Base-by-base conservation (phyloP, 2,113 vertebrate species). In the Spilogale gracilis region DNA sequence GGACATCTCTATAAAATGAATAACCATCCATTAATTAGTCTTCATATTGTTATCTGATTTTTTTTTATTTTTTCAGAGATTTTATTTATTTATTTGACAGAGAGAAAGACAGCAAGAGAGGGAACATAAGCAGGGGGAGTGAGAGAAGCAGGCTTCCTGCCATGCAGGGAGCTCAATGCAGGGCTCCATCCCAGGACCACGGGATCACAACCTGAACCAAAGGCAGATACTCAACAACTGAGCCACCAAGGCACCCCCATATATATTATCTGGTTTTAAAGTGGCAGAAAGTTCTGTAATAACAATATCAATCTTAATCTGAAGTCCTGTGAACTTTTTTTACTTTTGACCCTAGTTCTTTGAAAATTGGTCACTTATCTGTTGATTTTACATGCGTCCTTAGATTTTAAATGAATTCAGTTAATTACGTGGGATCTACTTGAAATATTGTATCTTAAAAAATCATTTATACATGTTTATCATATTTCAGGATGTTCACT, bases 401-500 rank as follows among this genome's bases (percentile, higher is more conserved):
- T 89, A 91, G 30, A 50, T 91, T 96, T 88, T 32, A 38, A 91
- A 74, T 50, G 95, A 95, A 92, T 96, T 83, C 32, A 81, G 27
- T 96, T 96, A 97, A 60, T 92, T 97, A 87, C 1, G 10, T 20
- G 30, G 6, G 58, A 50, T 50, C 95, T 91, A 45, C 2, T 89
- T 97, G 85, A 97, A 96, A 90, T 48, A 94, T 91, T 93, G 50
- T 65, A 97, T 97, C 8, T 50, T 71, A 84, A 96, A 63, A 83
- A 93, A 92, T 50, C 2, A 95, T 48, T 50, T 43, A 20, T 21
- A 43, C 2, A 52, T 50, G 2, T 48, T 84, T 45, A 50, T 27
- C 5, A 18, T 38, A 2, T 74, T 78, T 50, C 23, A 79, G 20
- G 23, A 17, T 92, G 2, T 97, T 97, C 86, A 95, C 97, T 98